Evolutionary conservation across 2,113 vertebrate species (phyloP), one percentile per base, ranked within the genome.

Genomic region (Synchiropus splendidus): DNA sequence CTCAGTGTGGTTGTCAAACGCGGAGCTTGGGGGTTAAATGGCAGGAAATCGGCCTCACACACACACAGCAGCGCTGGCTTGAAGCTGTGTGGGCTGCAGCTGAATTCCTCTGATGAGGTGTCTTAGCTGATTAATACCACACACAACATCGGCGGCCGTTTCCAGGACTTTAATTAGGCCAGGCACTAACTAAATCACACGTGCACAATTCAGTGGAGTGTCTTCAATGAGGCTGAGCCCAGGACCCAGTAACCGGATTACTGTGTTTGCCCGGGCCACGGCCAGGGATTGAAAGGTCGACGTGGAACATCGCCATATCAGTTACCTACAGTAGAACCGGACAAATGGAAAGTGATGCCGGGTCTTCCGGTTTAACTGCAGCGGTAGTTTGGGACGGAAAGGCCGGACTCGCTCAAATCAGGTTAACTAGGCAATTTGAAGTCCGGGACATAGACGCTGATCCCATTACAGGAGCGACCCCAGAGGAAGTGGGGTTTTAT

Each of bases 141-240:
- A 12, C 61, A 70, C 58, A 77, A 77, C 65, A 67, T 72, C 61
- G 37, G 58, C 75, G 79, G 79, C 75, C 70, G 60, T 62, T 64
- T 78, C 77, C 66, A 71, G 64, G 64, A 75, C 74, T 74, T 76
- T 76, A 72, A 81, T 78, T 74, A 66, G 72, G 51, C 61, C 52
- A 39, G 55, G 55, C 66, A 64, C 63, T 68, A 67, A 75, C 72
- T 72, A 64, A 76, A 80, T 80, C 71, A 77, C 75, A 62, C 68
- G 64, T 48, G 67, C 58, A 68, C 69, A 72, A 72, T 67, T 67
- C 64, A 72, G 57, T 72, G 71, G 62, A 61, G 67, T 46, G 63
- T 70, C 54, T 74, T 72, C 66, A 77, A 72, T 74, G 73, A 67
- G 53, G 47, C 65, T 58, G 48, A 42, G 53, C 50, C 33, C 54